Evolutionary conservation across 2,888 invertebrate species (phyloP).

Genomic region (Aphidoletes aphidimyza): DNA sequence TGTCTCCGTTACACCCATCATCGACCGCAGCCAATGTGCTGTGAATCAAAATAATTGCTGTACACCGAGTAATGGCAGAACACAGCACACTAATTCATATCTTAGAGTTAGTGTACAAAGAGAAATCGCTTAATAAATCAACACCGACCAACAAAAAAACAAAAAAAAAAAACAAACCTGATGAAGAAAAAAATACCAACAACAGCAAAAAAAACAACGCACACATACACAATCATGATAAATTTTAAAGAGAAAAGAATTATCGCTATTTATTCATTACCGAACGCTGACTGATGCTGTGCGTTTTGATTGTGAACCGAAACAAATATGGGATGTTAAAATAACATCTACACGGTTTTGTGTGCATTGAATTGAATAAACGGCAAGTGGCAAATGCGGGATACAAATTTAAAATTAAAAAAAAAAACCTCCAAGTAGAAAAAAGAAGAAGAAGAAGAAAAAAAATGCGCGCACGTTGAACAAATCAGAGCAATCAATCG

Average conservation of each 20-base stretch:
- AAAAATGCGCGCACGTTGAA: background rate
- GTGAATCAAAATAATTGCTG: slow-evolving; percentile 46
- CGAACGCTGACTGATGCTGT: background rate
- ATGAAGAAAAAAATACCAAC: too few species aligned
- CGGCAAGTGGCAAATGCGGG: background rate
- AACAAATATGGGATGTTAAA: slow-evolving; percentile 45
- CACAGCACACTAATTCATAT: background rate
- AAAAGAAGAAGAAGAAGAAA: background rate
- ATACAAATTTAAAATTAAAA: background rate
- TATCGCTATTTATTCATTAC: slow-evolving; percentile 31
- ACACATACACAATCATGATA: slow-evolving; percentile 23
- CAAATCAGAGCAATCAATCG: slow-evolving; percentile 51
- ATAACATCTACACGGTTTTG: slow-evolving; percentile 19
- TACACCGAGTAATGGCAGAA: slow-evolving; percentile 31
- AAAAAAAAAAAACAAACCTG: too few species aligned
- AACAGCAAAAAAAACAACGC: background rate
- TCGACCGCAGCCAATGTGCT: background rate
- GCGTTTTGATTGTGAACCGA: background rate
- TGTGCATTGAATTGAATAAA: slow-evolving; percentile 41
- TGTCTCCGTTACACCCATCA: slow-evolving; percentile 46
- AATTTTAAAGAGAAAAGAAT: slow-evolving; percentile 16
- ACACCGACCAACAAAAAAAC: too few species aligned
- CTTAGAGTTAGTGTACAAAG: background rate
- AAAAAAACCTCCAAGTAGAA: background rate
- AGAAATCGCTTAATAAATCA: slow-evolving; percentile 42